phyloP scores from a whole-genome alignment of 2,113 vertebrate genomes.

The Furnarius figulus region DNA sequence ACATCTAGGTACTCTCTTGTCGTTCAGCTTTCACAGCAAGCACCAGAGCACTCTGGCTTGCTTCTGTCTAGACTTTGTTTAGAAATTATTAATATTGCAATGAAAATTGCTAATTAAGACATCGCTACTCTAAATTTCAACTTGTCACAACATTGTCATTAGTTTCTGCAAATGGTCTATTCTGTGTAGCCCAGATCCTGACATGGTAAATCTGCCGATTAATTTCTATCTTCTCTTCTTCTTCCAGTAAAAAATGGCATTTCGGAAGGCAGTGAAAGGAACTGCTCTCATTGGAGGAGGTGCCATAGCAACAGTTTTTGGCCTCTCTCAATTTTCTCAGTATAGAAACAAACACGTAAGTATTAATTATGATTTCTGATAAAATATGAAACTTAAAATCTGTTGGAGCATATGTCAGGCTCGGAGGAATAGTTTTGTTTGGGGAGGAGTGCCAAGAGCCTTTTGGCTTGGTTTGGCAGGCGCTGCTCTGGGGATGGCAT shows the following conservation, averaged over 20 bases:
- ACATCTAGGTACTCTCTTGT: neutral
- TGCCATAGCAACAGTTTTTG: constrained; percentile 82
- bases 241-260: constrained; percentile 85
- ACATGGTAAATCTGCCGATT: constrained; percentile 20
- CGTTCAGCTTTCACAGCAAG: neutral
- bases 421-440: neutral
- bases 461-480: neutral
- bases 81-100: neutral
- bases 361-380: constrained; percentile 52
- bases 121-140: neutral
- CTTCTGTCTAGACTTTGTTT: constrained; percentile 35
- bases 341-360: constrained; percentile 89
- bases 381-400: constrained; percentile 51
- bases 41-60: neutral
- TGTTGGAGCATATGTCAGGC: constrained; percentile 11
- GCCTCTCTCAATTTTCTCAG: constrained; percentile 89
- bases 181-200: neutral
- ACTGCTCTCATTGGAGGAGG: constrained; percentile 85
- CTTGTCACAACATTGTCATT: constrained; percentile 16
- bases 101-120: neutral
- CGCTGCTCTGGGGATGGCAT: neutral
- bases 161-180: neutral
- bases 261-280: constrained; percentile 87
- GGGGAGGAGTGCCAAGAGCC: neutral
- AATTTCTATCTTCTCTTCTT: constrained; percentile 54